phyloP scores from a whole-genome alignment of 2,888 invertebrate genomes.

The Ellobium chinense region DNA sequence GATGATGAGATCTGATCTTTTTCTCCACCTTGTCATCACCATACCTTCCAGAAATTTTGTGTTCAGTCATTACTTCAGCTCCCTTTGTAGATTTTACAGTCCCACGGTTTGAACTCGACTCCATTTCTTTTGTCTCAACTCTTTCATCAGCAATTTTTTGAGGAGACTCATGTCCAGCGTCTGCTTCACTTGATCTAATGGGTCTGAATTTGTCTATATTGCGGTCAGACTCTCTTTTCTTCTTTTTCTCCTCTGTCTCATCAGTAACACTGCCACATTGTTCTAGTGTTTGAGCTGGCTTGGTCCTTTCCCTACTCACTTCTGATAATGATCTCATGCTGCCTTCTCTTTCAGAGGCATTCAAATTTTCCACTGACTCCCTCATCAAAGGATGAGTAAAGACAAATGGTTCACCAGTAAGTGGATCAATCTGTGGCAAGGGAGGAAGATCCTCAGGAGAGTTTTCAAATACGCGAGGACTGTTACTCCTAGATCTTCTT shows the following conservation, averaged over 20 bases:
- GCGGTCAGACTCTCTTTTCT: not conserved
- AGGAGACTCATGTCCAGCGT: not conserved
- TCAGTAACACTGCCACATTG: too few species aligned
- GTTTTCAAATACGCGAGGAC: not conserved
- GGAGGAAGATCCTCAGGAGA: slow-evolving; percentile 9
- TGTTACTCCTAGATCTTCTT: slow-evolving; percentile 4
- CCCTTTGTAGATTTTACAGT: too few species aligned
- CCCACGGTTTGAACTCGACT: too few species aligned
- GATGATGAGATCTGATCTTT: too few species aligned
- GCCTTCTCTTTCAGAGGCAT: not conserved
- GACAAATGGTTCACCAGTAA: not conserved
- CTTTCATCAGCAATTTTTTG: not conserved
- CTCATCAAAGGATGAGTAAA: slow-evolving; percentile 1
- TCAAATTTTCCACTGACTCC: not conserved
- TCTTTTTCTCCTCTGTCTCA: not conserved
- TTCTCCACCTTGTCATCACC: too few species aligned
- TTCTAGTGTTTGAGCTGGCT: too few species aligned
- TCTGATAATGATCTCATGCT: not conserved
- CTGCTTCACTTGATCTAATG: not conserved
- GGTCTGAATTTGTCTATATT: not conserved
- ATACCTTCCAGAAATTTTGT: too few species aligned
- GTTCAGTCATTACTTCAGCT: too few species aligned
- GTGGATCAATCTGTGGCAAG: not conserved
- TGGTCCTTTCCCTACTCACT: too few species aligned
- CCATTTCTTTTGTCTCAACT: too few species aligned